A percentile compares a stretch with the other conserved stretches of the same genome.
phyloP scores from a whole-genome alignment of 1,140 invertebrate species.

The Temnothorax curvispinosus region DNA sequence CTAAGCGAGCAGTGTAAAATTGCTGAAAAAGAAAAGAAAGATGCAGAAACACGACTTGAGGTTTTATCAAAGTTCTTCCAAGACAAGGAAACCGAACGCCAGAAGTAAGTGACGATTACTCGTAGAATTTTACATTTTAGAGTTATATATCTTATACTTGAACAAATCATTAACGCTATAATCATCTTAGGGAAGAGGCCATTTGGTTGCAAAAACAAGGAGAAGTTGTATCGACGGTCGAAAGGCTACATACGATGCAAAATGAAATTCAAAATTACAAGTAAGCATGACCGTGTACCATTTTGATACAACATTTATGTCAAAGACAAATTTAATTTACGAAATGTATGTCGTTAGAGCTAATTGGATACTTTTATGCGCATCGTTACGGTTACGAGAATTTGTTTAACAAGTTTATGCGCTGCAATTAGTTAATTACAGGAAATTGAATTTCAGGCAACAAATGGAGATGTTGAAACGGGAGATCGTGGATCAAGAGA shows the following conservation, averaged over 20 bases:
- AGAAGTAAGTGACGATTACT: conserved; percentile 87
- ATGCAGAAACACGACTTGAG: conserved; percentile 93
- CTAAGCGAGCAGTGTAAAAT: conserved; percentile 89
- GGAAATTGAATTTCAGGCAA: conserved; percentile 83
- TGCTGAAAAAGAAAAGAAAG: conserved; percentile 91
- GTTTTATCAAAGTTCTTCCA: conserved; percentile 95
- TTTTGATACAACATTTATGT: not conserved
- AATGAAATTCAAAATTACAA: conserved; percentile 93
- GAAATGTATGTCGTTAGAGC: conserved; percentile 14
- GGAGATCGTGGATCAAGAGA: conserved; percentile 93
- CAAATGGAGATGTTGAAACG: conserved; percentile 91
- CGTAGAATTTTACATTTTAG: not conserved
- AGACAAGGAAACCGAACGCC: conserved; percentile 93
- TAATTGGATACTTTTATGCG: not conserved
- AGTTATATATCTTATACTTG: not conserved
- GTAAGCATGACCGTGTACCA: conserved; percentile 84
- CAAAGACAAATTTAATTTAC: conserved; percentile 14
- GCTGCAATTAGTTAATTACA: conserved; percentile 70
- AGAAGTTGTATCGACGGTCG: conserved; percentile 91
- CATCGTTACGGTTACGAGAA: conserved; percentile 3
- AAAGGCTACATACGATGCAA: conserved; percentile 91
- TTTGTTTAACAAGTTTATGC: not conserved
- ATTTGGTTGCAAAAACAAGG: conserved; percentile 94
- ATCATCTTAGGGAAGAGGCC: conserved; percentile 90
- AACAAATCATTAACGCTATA: conserved; percentile 20